Base-by-base conservation (phyloP, 2,888 invertebrate species). In the Morpho deidamia region DNA sequence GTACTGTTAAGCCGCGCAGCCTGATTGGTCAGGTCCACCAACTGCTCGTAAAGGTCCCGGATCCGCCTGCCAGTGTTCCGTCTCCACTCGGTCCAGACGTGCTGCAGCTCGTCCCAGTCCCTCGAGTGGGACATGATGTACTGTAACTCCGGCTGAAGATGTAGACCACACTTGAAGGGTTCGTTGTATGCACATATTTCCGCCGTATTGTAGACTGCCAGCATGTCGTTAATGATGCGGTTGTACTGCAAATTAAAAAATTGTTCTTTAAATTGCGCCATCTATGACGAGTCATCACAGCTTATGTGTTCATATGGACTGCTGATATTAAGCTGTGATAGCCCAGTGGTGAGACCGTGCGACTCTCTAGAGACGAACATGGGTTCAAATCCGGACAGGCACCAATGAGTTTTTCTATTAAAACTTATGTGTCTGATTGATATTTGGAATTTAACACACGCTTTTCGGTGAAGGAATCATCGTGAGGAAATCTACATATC, bases 81-180 rank as follows among this genome's bases (percentile, higher is more conserved):
- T 65, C 97, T 91, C 95, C 97, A 98, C 74, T 96, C 96, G 0
- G 94, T 93, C 98, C 98, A 98, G 0, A 94, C 93, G 70, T 95
- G 94, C 66, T 95, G 93, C 54, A 98, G 83, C 74, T 97, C 96
- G 58, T 97, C 95, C 94, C 97, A 97, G 71, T 98, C 95, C 46
- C 95, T 53, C 1, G 89, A 89, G 68, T 87, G 86, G 0, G 95
- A 95, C 96, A 97, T 95, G 57, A 96, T 93, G 68, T 89, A 87
- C 69, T 92, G 92, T 2, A 94, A 81, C 80, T 96, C 95, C 0
- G 96, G 96, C 71, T 96, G 95, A 5, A 96, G 90, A 42, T 94
- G 92, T 0, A 97, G 85, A 0, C 95, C 95, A 62, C 96, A 96
- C 60, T 93, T 91, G 76, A 96, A 94, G 0, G 95, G 96, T 70